Percentiles rank a stretch among this genome's conserved stretches.
These are phyloP conservation scores for Andricus curvator DNA, from an alignment of 2,888 invertebrate genomes.

Conservation along the genomic window DNA sequence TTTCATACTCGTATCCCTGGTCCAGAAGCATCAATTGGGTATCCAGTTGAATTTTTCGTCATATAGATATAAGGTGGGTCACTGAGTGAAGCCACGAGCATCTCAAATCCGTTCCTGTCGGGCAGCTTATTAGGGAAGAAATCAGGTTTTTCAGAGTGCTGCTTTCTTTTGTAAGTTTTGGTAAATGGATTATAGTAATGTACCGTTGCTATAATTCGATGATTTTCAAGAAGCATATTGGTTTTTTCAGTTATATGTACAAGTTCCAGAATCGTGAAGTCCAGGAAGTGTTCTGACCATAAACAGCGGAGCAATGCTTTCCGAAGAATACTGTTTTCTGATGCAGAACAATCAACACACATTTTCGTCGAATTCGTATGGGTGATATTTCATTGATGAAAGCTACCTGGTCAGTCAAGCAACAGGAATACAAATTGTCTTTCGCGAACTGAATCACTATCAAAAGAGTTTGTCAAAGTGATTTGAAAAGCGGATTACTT, in stretches of 20 bases:
- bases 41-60: neutral
- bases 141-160: too few species aligned
- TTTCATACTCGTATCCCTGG: neutral
- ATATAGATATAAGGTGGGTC: neutral
- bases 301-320: neutral
- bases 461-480: neutral
- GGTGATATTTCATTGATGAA: neutral
- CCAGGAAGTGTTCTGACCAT: neutral
- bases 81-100: neutral
- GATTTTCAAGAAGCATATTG: neutral
- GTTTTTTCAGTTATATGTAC: fast-evolving
- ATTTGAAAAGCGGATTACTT: neutral
- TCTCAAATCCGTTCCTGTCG: neutral
- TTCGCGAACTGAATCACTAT: neutral
- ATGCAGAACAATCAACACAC: too few species aligned
- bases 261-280: neutral
- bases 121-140: neutral
- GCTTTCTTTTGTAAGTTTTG: neutral
- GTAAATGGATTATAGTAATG: neutral
- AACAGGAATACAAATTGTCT: neutral
- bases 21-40: neutral
- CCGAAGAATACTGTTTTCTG: neutral
- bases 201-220: neutral
- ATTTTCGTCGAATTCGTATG: neutral
- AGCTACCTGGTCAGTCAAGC: neutral